Evolutionary conservation across 92 coral and sea anemone genomes (phyloP), one percentile per base, ranked within the genome.

Genomic region (Actinostola sp.): DNA sequence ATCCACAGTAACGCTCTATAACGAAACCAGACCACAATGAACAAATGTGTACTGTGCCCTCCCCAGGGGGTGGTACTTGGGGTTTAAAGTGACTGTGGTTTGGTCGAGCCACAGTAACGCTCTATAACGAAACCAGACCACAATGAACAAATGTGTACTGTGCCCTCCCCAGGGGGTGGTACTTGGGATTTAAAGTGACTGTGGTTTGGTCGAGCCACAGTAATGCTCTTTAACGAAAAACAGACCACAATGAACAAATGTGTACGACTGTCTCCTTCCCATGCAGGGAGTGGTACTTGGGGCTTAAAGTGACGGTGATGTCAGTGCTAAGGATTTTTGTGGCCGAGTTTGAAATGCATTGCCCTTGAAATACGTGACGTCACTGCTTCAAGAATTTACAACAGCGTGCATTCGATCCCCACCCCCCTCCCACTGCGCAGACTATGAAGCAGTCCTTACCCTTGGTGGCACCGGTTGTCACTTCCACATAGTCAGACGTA

Each of bases 401-500:
- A 36, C 42, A 36, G 42, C 6, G 11, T 4, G 42, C 42, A n/a
- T n/a, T 36, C 4, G 11, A 36, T 36, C 42, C 4, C 42, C 11
- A 36, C 42, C 4, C 42, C 42, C 42, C 4, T n/a, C 42, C 42
- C 11, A 36, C 11, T 4, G 6, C n/a, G n/a, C n/a, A n/a, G n/a
- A n/a, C n/a, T n/a, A n/a, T n/a, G n/a, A n/a, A n/a, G n/a, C n/a
- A n/a, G n/a, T n/a, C n/a, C n/a, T n/a, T n/a, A n/a, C n/a, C n/a
- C n/a, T n/a, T 36, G 6, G 4, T 53, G 14, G 7, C 56, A 44
- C 77, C 77, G 14, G 46, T 67, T 3, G 16, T 35, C 8, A 71
- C 63, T 55, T 71, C 77, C 54, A 71, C 31, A n/a, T 53, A 55
- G 33, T 71, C 77, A 26, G 31, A n/a, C 2, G 66, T 16, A 30